These are phyloP conservation scores for Troilus luridus DNA, from an alignment of 2,888 invertebrate species.

Conservation along the genomic window DNA sequence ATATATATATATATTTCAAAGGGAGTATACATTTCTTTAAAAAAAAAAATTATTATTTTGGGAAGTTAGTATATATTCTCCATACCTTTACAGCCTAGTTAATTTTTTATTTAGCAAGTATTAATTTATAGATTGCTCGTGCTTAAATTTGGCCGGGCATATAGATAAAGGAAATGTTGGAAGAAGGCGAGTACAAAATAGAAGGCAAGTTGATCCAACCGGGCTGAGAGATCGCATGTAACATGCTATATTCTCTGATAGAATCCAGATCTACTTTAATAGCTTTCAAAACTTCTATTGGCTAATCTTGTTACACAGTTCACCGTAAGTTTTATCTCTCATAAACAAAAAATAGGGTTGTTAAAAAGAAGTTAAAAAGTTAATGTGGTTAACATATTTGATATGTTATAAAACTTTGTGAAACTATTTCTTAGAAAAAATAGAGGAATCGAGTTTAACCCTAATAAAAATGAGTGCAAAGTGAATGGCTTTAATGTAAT, in stretches of 20 bases:
- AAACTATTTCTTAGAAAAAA: too few relatives aligned
- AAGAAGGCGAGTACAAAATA: constrained; percentile 8
- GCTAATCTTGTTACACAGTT: neutral
- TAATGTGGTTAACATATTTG: too few relatives aligned
- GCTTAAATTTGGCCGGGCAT: neutral
- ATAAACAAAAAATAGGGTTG: neutral
- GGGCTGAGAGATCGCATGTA: neutral
- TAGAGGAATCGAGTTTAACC: too few relatives aligned
- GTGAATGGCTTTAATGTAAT: too few relatives aligned
- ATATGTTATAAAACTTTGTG: too few relatives aligned
- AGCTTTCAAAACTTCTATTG: neutral
- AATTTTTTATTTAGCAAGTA: neutral
- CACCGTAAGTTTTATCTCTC: neutral
- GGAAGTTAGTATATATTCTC: too few relatives aligned
- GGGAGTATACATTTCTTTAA: too few relatives aligned
- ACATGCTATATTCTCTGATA: neutral
- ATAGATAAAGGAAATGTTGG: neutral
- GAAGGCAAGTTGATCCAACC: neutral
- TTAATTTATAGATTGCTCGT: neutral
- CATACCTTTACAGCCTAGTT: too few relatives aligned
- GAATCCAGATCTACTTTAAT: neutral
- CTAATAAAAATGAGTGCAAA: too few relatives aligned
- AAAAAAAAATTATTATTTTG: too few relatives aligned
- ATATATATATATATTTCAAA: too few relatives aligned
- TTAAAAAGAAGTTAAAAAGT: neutral